Conservation (phyloP, 2,797 vertebrate genomes). For the Epinephelus coioides region DNA sequence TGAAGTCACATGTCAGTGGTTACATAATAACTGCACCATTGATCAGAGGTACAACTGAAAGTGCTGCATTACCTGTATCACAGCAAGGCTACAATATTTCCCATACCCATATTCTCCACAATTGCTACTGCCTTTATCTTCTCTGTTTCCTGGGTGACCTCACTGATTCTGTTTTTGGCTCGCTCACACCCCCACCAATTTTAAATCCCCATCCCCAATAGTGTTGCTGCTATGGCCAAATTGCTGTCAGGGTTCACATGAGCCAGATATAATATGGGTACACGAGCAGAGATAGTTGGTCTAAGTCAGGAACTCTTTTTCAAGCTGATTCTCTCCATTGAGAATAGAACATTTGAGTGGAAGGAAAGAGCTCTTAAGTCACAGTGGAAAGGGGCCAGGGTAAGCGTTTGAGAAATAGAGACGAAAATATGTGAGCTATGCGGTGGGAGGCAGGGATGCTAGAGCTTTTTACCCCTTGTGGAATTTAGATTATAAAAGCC, state of each 20-base stretch:
- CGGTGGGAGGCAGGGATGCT: conserved; percentile 82
- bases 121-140: conserved; percentile 18
- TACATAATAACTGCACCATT: conserved; percentile 3
- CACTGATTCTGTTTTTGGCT: conserved; percentile 51
- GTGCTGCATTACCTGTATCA: not conserved
- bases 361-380: conserved; percentile 74
- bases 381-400: conserved; percentile 63
- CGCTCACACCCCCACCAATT: not conserved
- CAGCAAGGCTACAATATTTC: not conserved
- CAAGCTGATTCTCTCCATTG: conserved; percentile 60
- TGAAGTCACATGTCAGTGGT: not conserved
- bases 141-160: conserved; percentile 37
- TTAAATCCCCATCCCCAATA: conserved; percentile 44
- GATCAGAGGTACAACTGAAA: not conserved
- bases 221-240: conserved; percentile 58
- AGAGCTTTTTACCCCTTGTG: conserved; percentile 66
- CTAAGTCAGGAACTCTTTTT: conserved; percentile 64
- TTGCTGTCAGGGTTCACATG: conserved; percentile 68
- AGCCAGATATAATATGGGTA: conserved; percentile 56
- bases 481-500: conserved; percentile 82
- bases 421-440: conserved; percentile 86
- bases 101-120: not conserved
- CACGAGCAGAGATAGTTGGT: conserved; percentile 70
- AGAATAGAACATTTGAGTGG: conserved; percentile 68
- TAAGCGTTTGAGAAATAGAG: conserved; percentile 73